Evolutionary conservation across 1,140 invertebrate species (phyloP).

Genomic region (Papilio helenus): DNA sequence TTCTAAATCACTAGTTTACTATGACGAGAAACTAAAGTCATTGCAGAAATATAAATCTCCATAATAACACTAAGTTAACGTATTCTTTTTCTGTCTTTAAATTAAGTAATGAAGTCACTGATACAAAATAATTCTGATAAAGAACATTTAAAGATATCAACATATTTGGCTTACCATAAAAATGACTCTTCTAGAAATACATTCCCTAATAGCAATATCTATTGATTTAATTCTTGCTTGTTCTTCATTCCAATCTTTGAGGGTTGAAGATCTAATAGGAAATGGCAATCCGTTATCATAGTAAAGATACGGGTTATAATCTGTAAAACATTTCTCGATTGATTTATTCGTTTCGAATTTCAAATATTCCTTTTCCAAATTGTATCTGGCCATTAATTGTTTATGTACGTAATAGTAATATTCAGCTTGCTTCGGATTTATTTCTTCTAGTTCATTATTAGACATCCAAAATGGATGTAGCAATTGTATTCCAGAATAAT

Average conservation of each 20-base stretch:
- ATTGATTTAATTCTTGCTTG: conserved; percentile 63
- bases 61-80: no score
- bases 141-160: not conserved
- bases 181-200: conserved; percentile 66
- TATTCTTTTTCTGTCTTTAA: no score
- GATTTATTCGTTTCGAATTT: conserved; percentile 43
- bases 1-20: no score
- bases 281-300: conserved; percentile 75
- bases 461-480: conserved; percentile 87
- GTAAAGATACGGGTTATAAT: conserved; percentile 64
- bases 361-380: conserved; percentile 84
- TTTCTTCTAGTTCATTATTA: conserved; percentile 81
- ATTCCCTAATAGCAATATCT: conserved; percentile 70
- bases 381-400: conserved; percentile 86
- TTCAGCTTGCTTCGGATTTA: conserved; percentile 84
- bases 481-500: conserved; percentile 87
- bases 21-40: not conserved
- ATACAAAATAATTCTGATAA: no score
- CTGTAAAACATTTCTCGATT: conserved; percentile 52
- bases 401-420: conserved; percentile 84
- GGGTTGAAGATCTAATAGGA: conserved; percentile 56
- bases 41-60: not conserved
- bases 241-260: conserved; percentile 59
- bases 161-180: conserved; percentile 60
- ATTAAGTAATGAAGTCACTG: no score